These are phyloP conservation scores for Spatulosminthurus flaviceps DNA, from an alignment of 2,888 invertebrate genomes.

Conservation along the genomic window DNA sequence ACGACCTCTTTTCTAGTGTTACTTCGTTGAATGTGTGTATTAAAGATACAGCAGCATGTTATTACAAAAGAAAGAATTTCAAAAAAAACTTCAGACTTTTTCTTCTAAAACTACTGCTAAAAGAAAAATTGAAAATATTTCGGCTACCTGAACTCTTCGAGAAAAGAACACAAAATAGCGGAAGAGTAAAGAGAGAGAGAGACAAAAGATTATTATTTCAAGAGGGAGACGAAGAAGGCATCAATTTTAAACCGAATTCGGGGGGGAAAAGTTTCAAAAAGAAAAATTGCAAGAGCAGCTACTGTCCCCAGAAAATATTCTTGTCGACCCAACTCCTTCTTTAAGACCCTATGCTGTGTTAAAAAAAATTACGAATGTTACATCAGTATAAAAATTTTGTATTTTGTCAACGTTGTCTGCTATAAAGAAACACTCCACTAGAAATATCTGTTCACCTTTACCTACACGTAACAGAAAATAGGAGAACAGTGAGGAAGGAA, in stretches of 20 bases:
- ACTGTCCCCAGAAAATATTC: neutral
- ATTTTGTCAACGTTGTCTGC: slow-evolving; percentile 9
- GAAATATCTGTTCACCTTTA: slow-evolving; percentile 4
- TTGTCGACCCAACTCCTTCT: slow-evolving; percentile 4
- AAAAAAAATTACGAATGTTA: neutral
- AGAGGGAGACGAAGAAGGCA: neutral
- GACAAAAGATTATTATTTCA: neutral
- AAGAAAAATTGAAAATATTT: slow-evolving; percentile 14
- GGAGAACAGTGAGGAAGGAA: neutral
- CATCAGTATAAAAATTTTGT: neutral
- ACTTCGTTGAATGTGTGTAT: slow-evolving; percentile 3
- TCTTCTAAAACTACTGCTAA: neutral
- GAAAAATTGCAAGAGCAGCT: neutral
- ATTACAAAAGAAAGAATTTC: neutral
- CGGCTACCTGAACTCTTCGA: slow-evolving; percentile 19
- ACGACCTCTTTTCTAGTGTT: neutral
- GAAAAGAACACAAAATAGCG: neutral
- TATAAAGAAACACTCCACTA: neutral
- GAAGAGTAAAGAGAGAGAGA: neutral
- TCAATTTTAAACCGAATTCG: neutral
- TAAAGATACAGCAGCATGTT: neutral
- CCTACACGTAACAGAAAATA: neutral
- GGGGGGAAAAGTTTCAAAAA: neutral
- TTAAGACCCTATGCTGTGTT: slow-evolving; percentile 1
- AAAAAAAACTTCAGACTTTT: neutral